Evolutionary conservation across 2,888 invertebrate species (phyloP), one percentile per base, ranked within the genome.

Genomic region (Argyresthia albistria): DNA sequence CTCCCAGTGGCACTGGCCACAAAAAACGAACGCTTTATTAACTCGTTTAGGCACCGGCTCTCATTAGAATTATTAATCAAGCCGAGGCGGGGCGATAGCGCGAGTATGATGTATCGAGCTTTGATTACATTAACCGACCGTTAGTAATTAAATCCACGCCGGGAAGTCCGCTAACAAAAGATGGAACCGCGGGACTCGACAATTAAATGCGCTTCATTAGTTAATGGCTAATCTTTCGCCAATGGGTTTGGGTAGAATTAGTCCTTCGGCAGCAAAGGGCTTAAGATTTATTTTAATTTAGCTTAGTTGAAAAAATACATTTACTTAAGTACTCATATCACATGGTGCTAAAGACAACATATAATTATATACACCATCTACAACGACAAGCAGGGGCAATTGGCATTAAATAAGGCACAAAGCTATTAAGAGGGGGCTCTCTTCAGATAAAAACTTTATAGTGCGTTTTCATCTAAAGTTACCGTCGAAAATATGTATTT

Each of bases 21-120:
- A 80, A 83, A 86, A 87, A 87, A 84, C 73, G 71, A 72, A 76
- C 72, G 74, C 77, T 83, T 86, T 84, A 86, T 86, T 87, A 86
- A 87, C 86, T 86, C 87, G 84, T 86, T 87, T 86, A 59, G 87
- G 84, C 83, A 83, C 78, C 83, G 80, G 76, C 81, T 80, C 84
- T 86, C 86, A 86, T 84, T 86, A 84, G 79, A 81, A 82, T 75
- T 84, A 86, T 87, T 84, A 87, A 86, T 87, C 84, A 86, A 87
- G 83, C 66, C 75, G 71, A 80, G 80, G 79, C 78, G 78, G 79
- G 66, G 78, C 77, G 80, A 83, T 83, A 81, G 81, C 66, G 71
- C 76, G 71, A 76, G 77, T 78, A 79, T 84, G 87, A 86, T 86
- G 84, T 80, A 84, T 84, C 76, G 83, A 80, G 72, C 79, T 86